Conservation (phyloP, 2,888 invertebrate genomes). For the Apantesis nais region DNA sequence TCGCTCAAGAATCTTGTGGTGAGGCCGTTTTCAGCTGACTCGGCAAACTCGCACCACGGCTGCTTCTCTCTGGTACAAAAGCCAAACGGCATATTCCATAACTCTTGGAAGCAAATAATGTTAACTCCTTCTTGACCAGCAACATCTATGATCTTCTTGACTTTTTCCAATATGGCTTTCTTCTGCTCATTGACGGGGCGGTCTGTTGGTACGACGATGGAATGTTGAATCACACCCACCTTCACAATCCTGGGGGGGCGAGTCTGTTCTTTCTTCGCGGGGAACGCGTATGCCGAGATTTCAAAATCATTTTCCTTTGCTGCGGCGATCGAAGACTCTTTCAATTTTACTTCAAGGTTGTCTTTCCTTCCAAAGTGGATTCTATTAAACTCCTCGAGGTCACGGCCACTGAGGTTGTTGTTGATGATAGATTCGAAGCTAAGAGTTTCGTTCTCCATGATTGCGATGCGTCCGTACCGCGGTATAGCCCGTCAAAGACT, state of each 20-base stretch:
- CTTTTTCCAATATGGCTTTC: slow-evolving; percentile 91
- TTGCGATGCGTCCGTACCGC: slow-evolving; percentile 42
- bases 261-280: slow-evolving; percentile 78
- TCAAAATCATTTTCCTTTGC: slow-evolving; percentile 86
- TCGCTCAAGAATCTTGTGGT: slow-evolving; percentile 93
- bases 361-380: slow-evolving; percentile 77
- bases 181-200: slow-evolving; percentile 92
- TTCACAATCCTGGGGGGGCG: slow-evolving; percentile 91
- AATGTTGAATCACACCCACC: slow-evolving; percentile 95
- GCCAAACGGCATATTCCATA: slow-evolving; percentile 99
- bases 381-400: slow-evolving; percentile 79
- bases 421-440: slow-evolving; percentile 77
- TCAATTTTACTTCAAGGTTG: slow-evolving; percentile 70
- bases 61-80: slow-evolving; percentile 98
- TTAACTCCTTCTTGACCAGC: slow-evolving; percentile 95
- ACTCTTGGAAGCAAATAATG: slow-evolving; percentile 97
- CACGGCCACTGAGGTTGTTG: slow-evolving; percentile 74
- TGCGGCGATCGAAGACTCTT: slow-evolving; percentile 80
- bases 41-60: slow-evolving; percentile 99
- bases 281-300: slow-evolving; percentile 77
- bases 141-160: slow-evolving; percentile 91
- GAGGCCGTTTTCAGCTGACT: slow-evolving; percentile 95
- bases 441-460: slow-evolving; percentile 77
- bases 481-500: slow-evolving; percentile 52
- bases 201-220: slow-evolving; percentile 92